Evolutionary conservation across 1,140 invertebrate genomes (phyloP).

Genomic region (Diploscapter pachys): DNA sequence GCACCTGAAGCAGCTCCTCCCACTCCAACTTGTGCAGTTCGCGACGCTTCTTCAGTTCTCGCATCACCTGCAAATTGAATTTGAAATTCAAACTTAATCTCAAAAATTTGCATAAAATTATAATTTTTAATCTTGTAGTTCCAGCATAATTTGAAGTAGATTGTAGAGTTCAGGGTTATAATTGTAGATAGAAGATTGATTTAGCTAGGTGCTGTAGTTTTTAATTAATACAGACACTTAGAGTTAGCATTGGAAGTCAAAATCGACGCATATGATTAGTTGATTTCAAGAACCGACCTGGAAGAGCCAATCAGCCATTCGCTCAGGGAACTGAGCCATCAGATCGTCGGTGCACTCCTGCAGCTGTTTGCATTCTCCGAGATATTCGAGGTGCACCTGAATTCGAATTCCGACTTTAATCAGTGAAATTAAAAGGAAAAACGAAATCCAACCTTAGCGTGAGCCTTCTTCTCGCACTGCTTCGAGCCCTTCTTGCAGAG

Average conservation of each 20-base stretch:
- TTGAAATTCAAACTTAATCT: no score
- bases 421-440: not conserved
- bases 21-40: constrained; percentile 78
- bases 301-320: constrained; percentile 94
- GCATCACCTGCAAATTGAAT: constrained; percentile 59
- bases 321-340: constrained; percentile 69
- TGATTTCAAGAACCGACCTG: constrained; percentile 70
- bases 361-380: constrained; percentile 63
- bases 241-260: not conserved
- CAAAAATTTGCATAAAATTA: no score
- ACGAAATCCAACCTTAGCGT: constrained; percentile 65
- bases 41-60: constrained; percentile 81
- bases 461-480: constrained; percentile 70
- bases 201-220: no score
- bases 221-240: not conserved
- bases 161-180: no score
- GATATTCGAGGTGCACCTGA: constrained; percentile 86
- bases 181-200: no score
- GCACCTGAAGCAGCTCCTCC: constrained; percentile 67
- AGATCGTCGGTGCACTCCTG: constrained; percentile 76
- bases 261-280: constrained; percentile 6
- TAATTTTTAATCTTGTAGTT: no score
- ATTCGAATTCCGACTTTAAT: not conserved
- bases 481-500: constrained; percentile 74
- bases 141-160: no score